phyloP scores from a whole-genome alignment of 1,140 invertebrate species.

The Ceratina australensis region DNA sequence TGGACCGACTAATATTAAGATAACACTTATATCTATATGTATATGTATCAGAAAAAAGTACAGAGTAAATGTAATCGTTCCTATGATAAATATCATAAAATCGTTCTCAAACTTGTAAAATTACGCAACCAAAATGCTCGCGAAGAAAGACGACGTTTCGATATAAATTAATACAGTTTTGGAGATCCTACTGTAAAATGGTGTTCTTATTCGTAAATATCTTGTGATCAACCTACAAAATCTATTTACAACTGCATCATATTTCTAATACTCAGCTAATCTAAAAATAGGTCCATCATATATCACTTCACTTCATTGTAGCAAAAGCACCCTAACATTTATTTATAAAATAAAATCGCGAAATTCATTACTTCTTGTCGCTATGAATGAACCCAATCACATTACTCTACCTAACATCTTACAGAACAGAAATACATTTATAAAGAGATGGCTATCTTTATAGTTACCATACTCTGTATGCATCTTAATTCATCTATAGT shows the following conservation, averaged over 20 bases:
- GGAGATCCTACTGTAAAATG: conserved; percentile 45
- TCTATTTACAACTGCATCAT: conserved; percentile 57
- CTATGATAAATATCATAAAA: conserved; percentile 17
- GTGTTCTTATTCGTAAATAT: conserved; percentile 45
- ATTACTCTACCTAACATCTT: conserved; percentile 18
- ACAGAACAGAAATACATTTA: conserved; percentile 13
- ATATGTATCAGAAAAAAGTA: background rate
- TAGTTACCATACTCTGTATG: background rate
- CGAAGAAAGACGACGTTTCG: background rate
- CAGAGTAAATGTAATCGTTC: background rate
- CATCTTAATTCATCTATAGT: conserved; percentile 23
- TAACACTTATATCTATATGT: background rate
- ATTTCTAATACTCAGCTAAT: conserved; percentile 46
- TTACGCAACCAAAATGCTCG: background rate
- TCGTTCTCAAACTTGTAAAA: background rate
- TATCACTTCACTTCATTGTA: conserved; percentile 53
- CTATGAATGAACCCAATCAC: conserved; percentile 42
- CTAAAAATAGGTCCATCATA: conserved; percentile 54
- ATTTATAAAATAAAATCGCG: conserved; percentile 49
- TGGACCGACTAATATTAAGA: background rate
- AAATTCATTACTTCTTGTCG: conserved; percentile 25
- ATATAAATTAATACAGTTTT: conserved; percentile 39
- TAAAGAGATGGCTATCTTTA: background rate
- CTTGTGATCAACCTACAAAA: conserved; percentile 39
- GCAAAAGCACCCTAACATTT: conserved; percentile 55